phyloP scores from a whole-genome alignment of 23 tunicate genomes.

The Halocynthia aurantium region DNA sequence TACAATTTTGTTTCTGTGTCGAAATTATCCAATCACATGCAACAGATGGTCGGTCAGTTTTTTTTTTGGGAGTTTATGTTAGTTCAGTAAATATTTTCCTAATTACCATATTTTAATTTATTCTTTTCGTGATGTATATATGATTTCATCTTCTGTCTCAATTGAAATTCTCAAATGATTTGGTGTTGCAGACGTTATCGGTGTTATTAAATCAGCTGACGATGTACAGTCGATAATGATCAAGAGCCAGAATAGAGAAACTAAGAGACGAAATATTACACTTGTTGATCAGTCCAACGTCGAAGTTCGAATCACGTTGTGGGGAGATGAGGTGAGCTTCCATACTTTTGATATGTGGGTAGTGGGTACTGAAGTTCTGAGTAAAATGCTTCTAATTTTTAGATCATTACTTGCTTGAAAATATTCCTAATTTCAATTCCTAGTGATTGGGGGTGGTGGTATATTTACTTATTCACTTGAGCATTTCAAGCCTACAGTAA shows the following conservation, averaged over 20 bases:
- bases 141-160: background rate
- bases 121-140: constrained; percentile 1
- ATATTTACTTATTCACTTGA: too few species aligned
- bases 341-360: too few species aligned
- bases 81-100: too few species aligned
- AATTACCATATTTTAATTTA: background rate
- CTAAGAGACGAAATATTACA: constrained; percentile 49
- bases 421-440: too few species aligned
- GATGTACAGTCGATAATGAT: constrained; percentile 65
- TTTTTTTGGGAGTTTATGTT: too few species aligned
- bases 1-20: constrained; percentile 61
- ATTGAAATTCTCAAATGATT: background rate
- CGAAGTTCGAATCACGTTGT: constrained; percentile 67
- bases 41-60: constrained; percentile 50
- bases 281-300: constrained; percentile 71
- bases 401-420: too few species aligned
- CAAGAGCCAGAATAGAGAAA: constrained; percentile 84
- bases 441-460: too few species aligned
- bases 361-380: background rate
- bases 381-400: too few species aligned
- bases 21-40: constrained; percentile 37
- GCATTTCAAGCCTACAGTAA: too few species aligned
- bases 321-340: constrained; percentile 66
- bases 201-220: constrained; percentile 71
- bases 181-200: constrained; percentile 60